Evolutionary conservation across 2,888 invertebrate genomes (phyloP), one percentile per base, ranked within the genome.

Genomic region (Clunio marinus): DNA sequence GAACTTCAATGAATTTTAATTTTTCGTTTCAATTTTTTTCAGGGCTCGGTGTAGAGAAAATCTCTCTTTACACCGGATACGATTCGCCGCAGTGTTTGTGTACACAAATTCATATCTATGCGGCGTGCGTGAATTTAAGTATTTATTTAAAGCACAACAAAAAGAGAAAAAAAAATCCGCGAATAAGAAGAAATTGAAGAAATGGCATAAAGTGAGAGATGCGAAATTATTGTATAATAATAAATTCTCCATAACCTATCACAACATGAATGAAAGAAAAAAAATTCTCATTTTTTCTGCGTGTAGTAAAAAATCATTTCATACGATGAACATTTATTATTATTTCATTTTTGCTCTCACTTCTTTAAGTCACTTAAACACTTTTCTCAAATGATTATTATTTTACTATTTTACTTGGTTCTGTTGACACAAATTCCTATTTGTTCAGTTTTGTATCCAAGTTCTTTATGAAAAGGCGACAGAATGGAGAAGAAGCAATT

Each of bases 231-330:
- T 66, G 66, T 55, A 51, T 66, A 66, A 66, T 65, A 46, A 65
- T 66, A 66, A 66, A 28, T 66, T 51, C 55, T 25, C 66, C 66
- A 66, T 66, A 66, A 66, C 66, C 66, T 66, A 66, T 25, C 66
- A 28, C 66, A 66, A 66, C 46, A 66, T n/a, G 25, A 66, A 57
- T 32, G 13, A 32, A 5, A 32, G 7, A 32, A 13, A 32, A 32
- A 32, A 32, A 51, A 8, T 51, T 22, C 22, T 51, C 51, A 22
- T 13, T 4, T 51, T 27, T 27, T 27, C 2, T 20, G 27, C 10
- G 27, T n/a, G 27, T 57, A 27, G 57, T 27, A 57, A 57, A 13
- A 27, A 57, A 3, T 3, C 2, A 22, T 57, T 57, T 27, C 15
- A n/a, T 57, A 15, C 25, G 20, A 8, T 25, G 57, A 27, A 57